Evolutionary conservation across 2,113 vertebrate species (phyloP), one percentile per base, ranked within the genome.

Genomic region (Zingel zingel): DNA sequence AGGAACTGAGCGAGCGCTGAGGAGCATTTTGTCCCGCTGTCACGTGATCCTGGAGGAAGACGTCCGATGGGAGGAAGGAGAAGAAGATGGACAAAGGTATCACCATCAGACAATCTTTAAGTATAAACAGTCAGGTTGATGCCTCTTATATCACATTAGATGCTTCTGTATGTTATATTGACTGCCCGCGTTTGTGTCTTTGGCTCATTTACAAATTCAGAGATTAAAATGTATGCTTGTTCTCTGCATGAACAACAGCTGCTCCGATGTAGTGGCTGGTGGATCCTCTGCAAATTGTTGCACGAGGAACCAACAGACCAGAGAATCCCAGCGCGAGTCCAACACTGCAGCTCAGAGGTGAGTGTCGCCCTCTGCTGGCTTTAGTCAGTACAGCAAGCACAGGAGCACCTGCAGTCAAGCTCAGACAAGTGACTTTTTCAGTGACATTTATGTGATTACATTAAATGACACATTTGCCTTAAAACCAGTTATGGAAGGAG

Each of bases 31-130:
- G 84, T 91, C 87, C n/a, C 92, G 85, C n/a, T 96, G 94, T 61
- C 95, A 95, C 19, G 79, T 67, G 65, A 91, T 91, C 74, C 88
- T 96, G n/a, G 92, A 95, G 81, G 82, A 93, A 54, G 91, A 92
- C 2, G 92, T 91, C n/a, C 87, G 47, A 7, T 93, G 93, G 89
- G 90, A 80, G 6, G 88, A 93, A 15, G 82, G 16, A 54, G 90
- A 63, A 21, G 84, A 13, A n/a, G 69, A 53, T 0, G 86, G 51
- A 30, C 83, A 79, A 43, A 91, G 87, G 93, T 93, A 18, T 10
- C 15, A 43, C 8, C 16, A 45, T 23, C 39, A 59, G 27, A 57
- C 36, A 13, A 58, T 36, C 39, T 16, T 23, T 4, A 1, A 43
- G 3, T 12, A 14, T 19, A 25, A 13, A 57, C 7, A 39, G 30